These are phyloP conservation scores for Cydia fagiglandana DNA, from an alignment of 1,140 invertebrate genomes.

Conservation along the genomic window DNA sequence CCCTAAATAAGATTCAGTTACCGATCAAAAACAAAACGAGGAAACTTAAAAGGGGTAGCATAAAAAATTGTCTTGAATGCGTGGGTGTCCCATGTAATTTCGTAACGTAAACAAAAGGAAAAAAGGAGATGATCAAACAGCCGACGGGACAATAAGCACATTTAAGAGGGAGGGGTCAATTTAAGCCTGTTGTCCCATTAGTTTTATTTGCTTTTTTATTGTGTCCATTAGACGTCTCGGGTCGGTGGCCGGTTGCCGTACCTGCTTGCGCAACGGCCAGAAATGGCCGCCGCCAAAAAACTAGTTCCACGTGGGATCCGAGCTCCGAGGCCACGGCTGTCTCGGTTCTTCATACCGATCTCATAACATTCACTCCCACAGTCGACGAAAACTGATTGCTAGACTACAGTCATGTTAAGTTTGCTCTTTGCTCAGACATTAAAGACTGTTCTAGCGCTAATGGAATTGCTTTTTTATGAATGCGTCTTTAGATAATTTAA, in stretches of 20 bases:
- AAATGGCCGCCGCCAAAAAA: constrained; percentile 72
- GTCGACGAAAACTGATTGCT: neutral
- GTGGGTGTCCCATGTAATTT: constrained; percentile 26
- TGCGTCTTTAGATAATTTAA: constrained; percentile 19
- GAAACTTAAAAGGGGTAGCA: constrained; percentile 13
- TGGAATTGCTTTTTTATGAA: constrained; percentile 14
- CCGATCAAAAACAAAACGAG: neutral
- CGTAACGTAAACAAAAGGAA: constrained; percentile 23
- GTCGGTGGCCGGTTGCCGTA: constrained; percentile 63
- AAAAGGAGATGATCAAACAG: constrained; percentile 27
- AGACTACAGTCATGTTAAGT: neutral
- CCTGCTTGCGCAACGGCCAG: constrained; percentile 66
- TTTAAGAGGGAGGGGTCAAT: constrained; percentile 36
- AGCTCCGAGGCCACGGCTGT: constrained; percentile 38
- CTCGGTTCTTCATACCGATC: constrained; percentile 33
- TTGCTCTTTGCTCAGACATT: constrained; percentile 8
- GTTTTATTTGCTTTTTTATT: constrained; percentile 66
- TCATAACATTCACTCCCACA: constrained; percentile 28
- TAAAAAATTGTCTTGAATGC: constrained; percentile 10
- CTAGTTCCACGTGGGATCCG: constrained; percentile 63
- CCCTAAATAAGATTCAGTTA: constrained; percentile 5
- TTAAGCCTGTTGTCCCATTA: constrained; percentile 52
- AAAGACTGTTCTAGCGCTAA: constrained; percentile 21
- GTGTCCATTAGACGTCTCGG: constrained; percentile 54
- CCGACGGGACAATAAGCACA: constrained; percentile 24